Percentiles rank a stretch among this genome's conserved stretches.
Evolutionary conservation across 2,888 invertebrate genomes (phyloP).

Genomic region (Piscicola geometra): DNA sequence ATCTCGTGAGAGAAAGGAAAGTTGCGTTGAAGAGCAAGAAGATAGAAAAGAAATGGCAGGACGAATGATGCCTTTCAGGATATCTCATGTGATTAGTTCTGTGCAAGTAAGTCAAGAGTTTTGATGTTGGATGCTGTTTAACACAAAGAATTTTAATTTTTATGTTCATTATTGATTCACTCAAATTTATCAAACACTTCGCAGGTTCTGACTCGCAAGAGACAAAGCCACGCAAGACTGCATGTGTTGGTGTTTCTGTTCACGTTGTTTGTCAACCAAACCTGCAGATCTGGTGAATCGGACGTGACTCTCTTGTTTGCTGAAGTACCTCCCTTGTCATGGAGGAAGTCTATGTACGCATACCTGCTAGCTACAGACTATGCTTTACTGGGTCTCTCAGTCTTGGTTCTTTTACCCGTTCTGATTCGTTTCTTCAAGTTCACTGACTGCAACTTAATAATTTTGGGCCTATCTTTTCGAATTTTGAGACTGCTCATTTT

Average conservation of each 20-base stretch:
- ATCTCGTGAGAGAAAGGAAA: background rate
- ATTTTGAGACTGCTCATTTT: conserved; percentile 46
- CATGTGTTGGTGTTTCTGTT: conserved; percentile 48
- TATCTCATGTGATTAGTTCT: conserved; percentile 14
- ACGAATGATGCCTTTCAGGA: conserved; percentile 33
- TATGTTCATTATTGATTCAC: background rate
- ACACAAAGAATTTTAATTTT: background rate
- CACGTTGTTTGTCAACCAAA: conserved; percentile 46
- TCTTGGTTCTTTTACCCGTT: conserved; percentile 51
- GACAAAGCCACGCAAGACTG: conserved; percentile 44
- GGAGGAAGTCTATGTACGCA: conserved; percentile 51
- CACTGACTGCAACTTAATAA: conserved; percentile 49
- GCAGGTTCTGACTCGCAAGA: conserved; percentile 45
- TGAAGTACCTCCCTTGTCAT: conserved; percentile 49
- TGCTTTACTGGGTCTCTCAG: conserved; percentile 51
- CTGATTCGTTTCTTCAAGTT: conserved; percentile 47
- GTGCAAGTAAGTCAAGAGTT: conserved; percentile 9
- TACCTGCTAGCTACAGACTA: conserved; percentile 54
- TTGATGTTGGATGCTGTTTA: background rate
- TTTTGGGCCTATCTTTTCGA: conserved; percentile 51
- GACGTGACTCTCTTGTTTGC: conserved; percentile 53
- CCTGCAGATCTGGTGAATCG: conserved; percentile 53
- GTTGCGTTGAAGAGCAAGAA: background rate
- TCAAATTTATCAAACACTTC: background rate
- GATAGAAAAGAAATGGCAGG: too few species aligned